Base-by-base conservation (phyloP, 2,113 vertebrate genomes). In the Callospermophilus lateralis region DNA sequence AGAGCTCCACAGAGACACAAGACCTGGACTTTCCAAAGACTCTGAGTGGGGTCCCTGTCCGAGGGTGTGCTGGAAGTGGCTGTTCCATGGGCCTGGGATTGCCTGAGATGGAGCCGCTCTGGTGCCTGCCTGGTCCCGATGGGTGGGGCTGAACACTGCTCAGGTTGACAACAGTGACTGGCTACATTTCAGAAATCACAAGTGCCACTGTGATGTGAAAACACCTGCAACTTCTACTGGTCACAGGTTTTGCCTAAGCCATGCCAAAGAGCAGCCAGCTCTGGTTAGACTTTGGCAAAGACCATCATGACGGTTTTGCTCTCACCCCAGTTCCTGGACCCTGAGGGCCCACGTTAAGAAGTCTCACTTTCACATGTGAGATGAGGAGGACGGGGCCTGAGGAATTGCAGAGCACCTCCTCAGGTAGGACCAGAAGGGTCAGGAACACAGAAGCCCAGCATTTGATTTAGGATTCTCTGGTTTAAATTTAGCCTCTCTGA, bases 81-180 rank as follows among this genome's bases (percentile, higher is more conserved):
- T 10, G 22, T 6, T 2, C 6, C 0, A 6, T 0, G 78, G 61
- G 58, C 19, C 9, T 3, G n/a, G 45, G 22, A 24, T n/a, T 78
- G 8, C 7, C 24, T 0, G 1, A n/a, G 20, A 28, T 0, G 8
- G 55, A 2, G 2, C 28, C 48, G 17, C 19, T 28, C 48, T 37
- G 34, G 15, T 8, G 53, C 16, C 8, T 28, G 24, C 8, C 1
- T 11, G 61, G 8, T 9, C 61, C 61, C 61, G 63, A 24, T 32
- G 42, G 24, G 39, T 0, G 0, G 30, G 6, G 9, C 4, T 37
- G 10, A n/a, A 42, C 55, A 13, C 5, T 1, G 28, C 15, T 0
- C 3, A 1, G 1, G 28, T 37, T 45, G 4, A 37, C 17, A 22
- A 22, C 4, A 2, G 17, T 15, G 34, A 65, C 3, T 11, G 6